phyloP scores from a whole-genome alignment of 2,797 vertebrate genomes.

The Catostomus latipinnis region DNA sequence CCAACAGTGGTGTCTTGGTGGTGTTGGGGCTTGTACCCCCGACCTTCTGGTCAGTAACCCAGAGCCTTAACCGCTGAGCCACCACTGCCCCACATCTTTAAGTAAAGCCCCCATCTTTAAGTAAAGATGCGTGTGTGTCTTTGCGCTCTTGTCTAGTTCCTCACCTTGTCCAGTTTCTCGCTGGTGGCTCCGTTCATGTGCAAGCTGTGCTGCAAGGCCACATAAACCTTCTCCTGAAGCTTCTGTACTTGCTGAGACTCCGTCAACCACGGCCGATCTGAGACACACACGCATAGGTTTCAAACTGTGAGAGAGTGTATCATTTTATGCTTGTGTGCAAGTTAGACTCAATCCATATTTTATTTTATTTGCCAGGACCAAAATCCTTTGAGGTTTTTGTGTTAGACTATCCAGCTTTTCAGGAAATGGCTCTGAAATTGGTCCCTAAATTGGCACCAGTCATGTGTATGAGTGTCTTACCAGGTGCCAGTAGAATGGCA shows the following conservation, averaged over 20 bases:
- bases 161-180: constrained; percentile 89
- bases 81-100: too few relatives aligned
- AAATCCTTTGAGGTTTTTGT: neutral
- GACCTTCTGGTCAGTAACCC: too few relatives aligned
- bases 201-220: constrained; percentile 89
- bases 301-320: neutral
- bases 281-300: constrained; percentile 8
- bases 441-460: neutral
- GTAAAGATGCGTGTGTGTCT: neutral
- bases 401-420: neutral
- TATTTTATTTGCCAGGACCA: neutral
- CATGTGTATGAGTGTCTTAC: constrained; percentile 65
- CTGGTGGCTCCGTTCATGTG: constrained; percentile 82
- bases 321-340: neutral
- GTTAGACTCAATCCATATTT: neutral
- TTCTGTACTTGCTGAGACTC: constrained; percentile 88
- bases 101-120: too few relatives aligned
- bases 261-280: constrained; percentile 88
- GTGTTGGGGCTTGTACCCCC: too few relatives aligned
- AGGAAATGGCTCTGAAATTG: neutral
- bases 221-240: constrained; percentile 88
- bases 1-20: too few relatives aligned
- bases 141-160: neutral
- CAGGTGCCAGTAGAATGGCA: constrained; percentile 85
- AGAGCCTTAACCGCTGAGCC: too few relatives aligned